These are phyloP conservation scores for Addax nasomaculatus DNA, from an alignment of 2,113 vertebrate genomes.

Conservation along the genomic window DNA sequence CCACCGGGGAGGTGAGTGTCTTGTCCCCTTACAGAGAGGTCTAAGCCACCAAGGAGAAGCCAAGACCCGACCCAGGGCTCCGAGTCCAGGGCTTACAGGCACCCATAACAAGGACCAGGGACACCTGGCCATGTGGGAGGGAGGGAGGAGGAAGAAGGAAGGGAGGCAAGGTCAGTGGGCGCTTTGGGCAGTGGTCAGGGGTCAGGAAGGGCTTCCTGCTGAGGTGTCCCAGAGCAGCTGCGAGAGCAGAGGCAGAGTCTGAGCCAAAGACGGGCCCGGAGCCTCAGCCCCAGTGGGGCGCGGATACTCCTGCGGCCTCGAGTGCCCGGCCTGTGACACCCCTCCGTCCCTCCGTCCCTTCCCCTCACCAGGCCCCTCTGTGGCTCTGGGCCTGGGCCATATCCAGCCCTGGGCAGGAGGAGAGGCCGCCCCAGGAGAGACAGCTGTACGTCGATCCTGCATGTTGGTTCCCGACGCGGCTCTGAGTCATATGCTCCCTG, in stretches of 20 bases:
- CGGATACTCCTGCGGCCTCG: rapidly evolving
- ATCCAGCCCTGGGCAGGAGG: not conserved
- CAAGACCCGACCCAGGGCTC: not conserved
- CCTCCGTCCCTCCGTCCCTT: not conserved
- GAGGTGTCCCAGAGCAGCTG: too few relatives aligned
- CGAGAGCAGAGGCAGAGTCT: not conserved
- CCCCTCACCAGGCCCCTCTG: not conserved
- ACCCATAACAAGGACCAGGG: rapidly evolving
- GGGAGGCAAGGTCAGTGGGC: rapidly evolving
- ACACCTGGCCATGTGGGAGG: rapidly evolving
- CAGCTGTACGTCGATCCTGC: slow-evolving; percentile 61
- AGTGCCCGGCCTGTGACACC: rapidly evolving
- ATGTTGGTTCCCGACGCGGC: slow-evolving; percentile 67
- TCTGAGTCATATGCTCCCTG: slow-evolving; percentile 64
- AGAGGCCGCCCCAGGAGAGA: not conserved
- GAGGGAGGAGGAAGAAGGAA: not conserved
- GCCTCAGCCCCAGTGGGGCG: not conserved
- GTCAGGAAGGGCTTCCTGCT: not conserved
- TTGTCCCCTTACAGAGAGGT: not conserved
- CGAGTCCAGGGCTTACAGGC: not conserved
- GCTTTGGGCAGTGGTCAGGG: not conserved
- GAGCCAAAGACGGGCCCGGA: rapidly evolving
- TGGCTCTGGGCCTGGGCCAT: not conserved
- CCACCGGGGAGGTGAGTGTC: not conserved
- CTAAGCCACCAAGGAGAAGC: not conserved